Conservation (phyloP, 2,797 vertebrate genomes). For the Arnoldichthys spilopterus region DNA sequence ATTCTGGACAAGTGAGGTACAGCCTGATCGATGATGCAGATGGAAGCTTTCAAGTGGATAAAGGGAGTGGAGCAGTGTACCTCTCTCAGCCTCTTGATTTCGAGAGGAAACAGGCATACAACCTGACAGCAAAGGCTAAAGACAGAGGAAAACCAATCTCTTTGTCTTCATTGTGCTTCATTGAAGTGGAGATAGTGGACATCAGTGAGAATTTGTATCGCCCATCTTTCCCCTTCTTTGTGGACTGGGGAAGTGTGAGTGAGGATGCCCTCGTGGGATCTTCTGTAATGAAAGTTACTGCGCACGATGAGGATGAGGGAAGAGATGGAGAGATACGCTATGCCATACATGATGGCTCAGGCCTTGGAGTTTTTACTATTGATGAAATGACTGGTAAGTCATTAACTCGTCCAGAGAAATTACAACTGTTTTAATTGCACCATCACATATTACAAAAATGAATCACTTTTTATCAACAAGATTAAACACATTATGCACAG, state of each 20-base stretch:
- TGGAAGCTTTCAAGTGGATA: constrained; percentile 83
- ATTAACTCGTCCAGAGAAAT: background rate
- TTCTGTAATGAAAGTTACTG: constrained; percentile 81
- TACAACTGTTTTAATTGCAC: too few species aligned
- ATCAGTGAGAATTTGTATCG: constrained; percentile 85
- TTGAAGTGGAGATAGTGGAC: constrained; percentile 84
- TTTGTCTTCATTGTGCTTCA: constrained; percentile 79
- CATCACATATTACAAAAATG: background rate
- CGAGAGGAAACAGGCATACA: constrained; percentile 83
- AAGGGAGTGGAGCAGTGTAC: constrained; percentile 82
- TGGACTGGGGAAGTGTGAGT: constrained; percentile 79
- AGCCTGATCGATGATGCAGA: constrained; percentile 80
- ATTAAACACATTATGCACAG: too few species aligned
- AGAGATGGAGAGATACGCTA: constrained; percentile 84
- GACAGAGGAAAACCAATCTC: constrained; percentile 83
- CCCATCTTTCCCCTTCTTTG: constrained; percentile 80
- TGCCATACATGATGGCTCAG: constrained; percentile 84
- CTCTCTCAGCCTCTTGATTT: constrained; percentile 82
- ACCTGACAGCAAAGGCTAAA: constrained; percentile 82
- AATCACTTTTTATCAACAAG: background rate
- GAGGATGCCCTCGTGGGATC: constrained; percentile 81
- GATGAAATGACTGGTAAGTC: constrained; percentile 84
- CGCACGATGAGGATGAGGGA: constrained; percentile 81
- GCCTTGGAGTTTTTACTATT: constrained; percentile 84
- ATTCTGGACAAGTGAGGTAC: constrained; percentile 83